Evolutionary conservation across 2,797 vertebrate genomes (phyloP), one percentile per base, ranked within the genome.

Genomic region (Potorous gilbertii): DNA sequence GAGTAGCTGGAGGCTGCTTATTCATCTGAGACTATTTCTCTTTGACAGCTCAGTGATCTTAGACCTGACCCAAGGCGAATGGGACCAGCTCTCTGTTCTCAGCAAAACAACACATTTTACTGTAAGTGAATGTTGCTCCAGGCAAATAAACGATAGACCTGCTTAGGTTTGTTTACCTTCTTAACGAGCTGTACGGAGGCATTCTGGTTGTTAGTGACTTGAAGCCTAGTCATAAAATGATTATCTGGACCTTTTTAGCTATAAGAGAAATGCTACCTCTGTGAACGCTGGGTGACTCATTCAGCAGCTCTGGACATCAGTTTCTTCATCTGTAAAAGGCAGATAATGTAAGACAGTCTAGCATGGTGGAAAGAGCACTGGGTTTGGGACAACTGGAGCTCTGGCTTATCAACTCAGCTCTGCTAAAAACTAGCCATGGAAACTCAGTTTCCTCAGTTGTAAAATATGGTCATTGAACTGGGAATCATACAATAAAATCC

Each of bases 211-310:
- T 74, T 93, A 89, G 62, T 1, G 50, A 55, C 31, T 97, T 31
- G 6, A 21, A 95, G 91, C 92, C 54, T 57, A 55, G 87, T 95
- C 90, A 94, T 97, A n/a, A 66, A 66, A 96, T 95, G 92, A 55
- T 92, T 74, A 90, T 57, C 81, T 95, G 91, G 92, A 90, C 50
- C 57, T 62, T 95, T 97, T 97, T 94, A 97, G 92, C 91, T 92
- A 21, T 21, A 94, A 11, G 74, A 81, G 21, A 81, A 81, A 62
- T 62, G 31, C n/a, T 74, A 74, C 66, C n/a, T 40, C 16, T 74
- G n/a, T 74, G 16, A 74, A 40, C 5, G 40, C 0, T 40, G 66
- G n/a, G 66, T 21, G n/a, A 74, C 16, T 74, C 62, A 66, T 34
- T n/a, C 16, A 21, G n/a, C 28, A 40, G 2, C 16, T 74, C 16